These are phyloP conservation scores for Sebastes trivittatus DNA, from an alignment of 2,797 vertebrate genomes.

Conservation along the genomic window DNA sequence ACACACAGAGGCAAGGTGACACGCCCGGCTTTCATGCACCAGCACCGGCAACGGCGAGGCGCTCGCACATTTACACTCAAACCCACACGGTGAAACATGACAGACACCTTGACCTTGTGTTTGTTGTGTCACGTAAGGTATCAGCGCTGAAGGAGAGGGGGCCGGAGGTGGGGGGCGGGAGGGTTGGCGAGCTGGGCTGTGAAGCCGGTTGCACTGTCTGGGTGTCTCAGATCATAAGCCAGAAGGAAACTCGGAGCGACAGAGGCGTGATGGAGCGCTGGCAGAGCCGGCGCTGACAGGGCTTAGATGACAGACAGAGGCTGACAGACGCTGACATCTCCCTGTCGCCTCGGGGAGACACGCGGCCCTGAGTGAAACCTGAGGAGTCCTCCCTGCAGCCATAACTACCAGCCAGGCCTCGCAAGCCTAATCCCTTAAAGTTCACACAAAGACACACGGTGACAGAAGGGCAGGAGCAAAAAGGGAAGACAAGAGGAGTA, in stretches of 20 bases:
- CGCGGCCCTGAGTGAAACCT: conserved; percentile 75
- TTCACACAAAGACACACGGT: conserved; percentile 71
- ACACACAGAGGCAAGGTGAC: conserved; percentile 51
- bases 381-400: conserved; percentile 78
- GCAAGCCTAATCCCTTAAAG: conserved; percentile 74
- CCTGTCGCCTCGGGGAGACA: conserved; percentile 79
- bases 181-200: conserved; percentile 3
- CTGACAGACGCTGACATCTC: conserved; percentile 84
- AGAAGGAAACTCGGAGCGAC: conserved; percentile 74
- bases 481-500: conserved; percentile 67
- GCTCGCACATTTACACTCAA: conserved; percentile 50
- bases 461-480: conserved; percentile 73
- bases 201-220: conserved; percentile 64
- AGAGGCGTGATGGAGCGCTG: conserved; percentile 72
- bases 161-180: background rate
- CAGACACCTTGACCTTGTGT: conserved; percentile 78
- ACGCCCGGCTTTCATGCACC: conserved; percentile 60
- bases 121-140: conserved; percentile 70
- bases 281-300: conserved; percentile 69
- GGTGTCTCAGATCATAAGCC: conserved; percentile 75
- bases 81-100: conserved; percentile 58
- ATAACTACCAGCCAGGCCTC: conserved; percentile 64
- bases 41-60: conserved; percentile 29
- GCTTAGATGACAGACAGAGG: conserved; percentile 79
- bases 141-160: conserved; percentile 8